These are phyloP conservation scores for Catharus fuscescens DNA, from an alignment of 2,113 vertebrate genomes.

Conservation along the genomic window DNA sequence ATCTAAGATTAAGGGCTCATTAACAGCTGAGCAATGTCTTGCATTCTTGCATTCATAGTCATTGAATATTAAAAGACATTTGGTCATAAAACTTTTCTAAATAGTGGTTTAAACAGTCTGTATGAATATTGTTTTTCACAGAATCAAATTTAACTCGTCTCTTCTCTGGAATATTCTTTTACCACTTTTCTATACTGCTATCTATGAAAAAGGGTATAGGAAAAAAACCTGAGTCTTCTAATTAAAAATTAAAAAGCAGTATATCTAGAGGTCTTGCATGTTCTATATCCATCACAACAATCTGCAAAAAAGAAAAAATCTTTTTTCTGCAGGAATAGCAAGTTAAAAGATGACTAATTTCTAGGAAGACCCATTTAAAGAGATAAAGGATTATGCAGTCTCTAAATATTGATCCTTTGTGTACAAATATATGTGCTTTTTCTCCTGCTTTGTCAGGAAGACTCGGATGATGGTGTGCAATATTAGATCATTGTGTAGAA, in stretches of 20 bases:
- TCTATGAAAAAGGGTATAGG: not conserved
- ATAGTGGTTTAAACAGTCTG: not conserved
- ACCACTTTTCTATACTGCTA: not conserved
- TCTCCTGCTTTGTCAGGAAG: not conserved
- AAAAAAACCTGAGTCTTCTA: not conserved
- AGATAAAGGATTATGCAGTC: not conserved
- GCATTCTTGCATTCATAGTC: not conserved
- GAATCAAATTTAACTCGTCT: not conserved
- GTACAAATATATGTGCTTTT: not conserved
- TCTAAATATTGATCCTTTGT: constrained; percentile 36
- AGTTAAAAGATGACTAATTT: constrained; percentile 1
- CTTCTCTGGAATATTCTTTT: not conserved
- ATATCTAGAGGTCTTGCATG: not conserved
- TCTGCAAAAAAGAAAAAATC: not conserved
- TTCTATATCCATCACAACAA: not conserved
- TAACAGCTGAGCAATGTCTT: not conserved
- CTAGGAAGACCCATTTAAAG: not conserved
- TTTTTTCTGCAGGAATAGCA: not conserved
- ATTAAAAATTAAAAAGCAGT: not conserved
- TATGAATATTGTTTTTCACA: not conserved
- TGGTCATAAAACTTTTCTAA: not conserved
- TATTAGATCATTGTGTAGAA: constrained; percentile 16
- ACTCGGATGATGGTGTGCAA: not conserved
- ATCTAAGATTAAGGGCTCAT: not conserved
- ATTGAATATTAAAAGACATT: not conserved